phyloP scores from a whole-genome alignment of 1,140 invertebrate species.

The Camponotus vicinus region DNA sequence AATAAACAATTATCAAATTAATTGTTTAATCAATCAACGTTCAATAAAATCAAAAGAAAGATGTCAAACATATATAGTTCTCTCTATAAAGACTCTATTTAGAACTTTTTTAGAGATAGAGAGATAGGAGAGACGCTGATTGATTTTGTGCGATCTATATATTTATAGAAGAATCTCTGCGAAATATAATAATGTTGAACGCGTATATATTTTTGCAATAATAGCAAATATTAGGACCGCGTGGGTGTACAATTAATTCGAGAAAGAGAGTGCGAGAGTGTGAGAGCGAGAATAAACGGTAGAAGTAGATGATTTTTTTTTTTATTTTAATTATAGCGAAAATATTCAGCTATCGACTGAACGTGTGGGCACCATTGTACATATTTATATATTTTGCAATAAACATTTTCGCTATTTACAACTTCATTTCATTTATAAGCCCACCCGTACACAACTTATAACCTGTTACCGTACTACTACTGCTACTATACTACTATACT shows the following conservation, averaged over 20 bases:
- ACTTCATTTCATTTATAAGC: slow-evolving; percentile 85
- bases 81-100: neutral
- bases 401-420: slow-evolving; percentile 85
- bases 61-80: slow-evolving; percentile 22
- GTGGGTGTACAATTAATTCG: slow-evolving; percentile 62
- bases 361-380: slow-evolving; percentile 85
- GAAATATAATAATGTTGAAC: slow-evolving; percentile 53
- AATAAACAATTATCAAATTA: too few relatives aligned
- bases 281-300: slow-evolving; percentile 60
- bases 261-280: slow-evolving; percentile 50
- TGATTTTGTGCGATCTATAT: slow-evolving; percentile 74
- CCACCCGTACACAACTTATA: slow-evolving; percentile 71
- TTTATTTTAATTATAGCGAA: slow-evolving; percentile 67
- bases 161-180: slow-evolving; percentile 36
- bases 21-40: too few relatives aligned
- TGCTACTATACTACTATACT: neutral
- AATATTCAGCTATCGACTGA: slow-evolving; percentile 84
- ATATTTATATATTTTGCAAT: slow-evolving; percentile 84
- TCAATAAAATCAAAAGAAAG: neutral
- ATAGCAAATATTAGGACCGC: slow-evolving; percentile 58
- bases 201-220: slow-evolving; percentile 65
- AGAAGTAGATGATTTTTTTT: slow-evolving; percentile 76
- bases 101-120: neutral
- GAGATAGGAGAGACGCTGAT: neutral
- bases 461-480: slow-evolving; percentile 25